phyloP scores from a whole-genome alignment of 2,888 invertebrate genomes.

The Sepioteuthis lessoniana region DNA sequence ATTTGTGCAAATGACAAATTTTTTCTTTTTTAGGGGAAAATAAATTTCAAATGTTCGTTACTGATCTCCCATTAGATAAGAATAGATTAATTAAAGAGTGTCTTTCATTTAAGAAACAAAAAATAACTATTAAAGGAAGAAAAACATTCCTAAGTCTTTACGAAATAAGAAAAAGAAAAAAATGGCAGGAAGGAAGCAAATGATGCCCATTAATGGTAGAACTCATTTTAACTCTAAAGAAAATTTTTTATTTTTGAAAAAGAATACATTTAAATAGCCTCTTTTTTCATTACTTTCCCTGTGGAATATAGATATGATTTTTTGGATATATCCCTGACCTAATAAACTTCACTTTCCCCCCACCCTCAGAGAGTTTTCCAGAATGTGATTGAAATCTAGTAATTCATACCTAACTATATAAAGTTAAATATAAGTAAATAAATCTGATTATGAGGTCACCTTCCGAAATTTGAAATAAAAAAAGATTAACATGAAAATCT shows the following conservation, averaged over 20 bases:
- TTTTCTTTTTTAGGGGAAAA: background rate
- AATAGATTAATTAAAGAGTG: constrained; percentile 33
- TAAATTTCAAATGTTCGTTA: constrained; percentile 20
- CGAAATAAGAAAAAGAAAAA: background rate
- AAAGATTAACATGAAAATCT: no score
- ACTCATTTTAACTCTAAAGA: background rate
- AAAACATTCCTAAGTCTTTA: background rate
- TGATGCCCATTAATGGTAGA: background rate
- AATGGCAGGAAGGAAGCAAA: background rate
- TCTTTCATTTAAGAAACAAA: background rate
- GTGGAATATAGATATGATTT: background rate
- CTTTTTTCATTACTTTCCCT: background rate
- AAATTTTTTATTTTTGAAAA: background rate
- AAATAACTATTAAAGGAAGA: background rate
- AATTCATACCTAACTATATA: background rate
- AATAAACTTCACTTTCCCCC: background rate
- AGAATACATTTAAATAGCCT: no score
- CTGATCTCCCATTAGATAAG: constrained; percentile 33
- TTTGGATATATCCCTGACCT: background rate
- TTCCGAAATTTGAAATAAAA: background rate
- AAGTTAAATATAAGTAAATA: background rate
- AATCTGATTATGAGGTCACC: background rate
- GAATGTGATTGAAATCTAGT: background rate
- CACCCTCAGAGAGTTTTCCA: background rate
- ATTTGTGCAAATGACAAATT: constrained; percentile 33